Base-by-base conservation (phyloP, 2,113 vertebrate species). In the Oriolus oriolus region DNA sequence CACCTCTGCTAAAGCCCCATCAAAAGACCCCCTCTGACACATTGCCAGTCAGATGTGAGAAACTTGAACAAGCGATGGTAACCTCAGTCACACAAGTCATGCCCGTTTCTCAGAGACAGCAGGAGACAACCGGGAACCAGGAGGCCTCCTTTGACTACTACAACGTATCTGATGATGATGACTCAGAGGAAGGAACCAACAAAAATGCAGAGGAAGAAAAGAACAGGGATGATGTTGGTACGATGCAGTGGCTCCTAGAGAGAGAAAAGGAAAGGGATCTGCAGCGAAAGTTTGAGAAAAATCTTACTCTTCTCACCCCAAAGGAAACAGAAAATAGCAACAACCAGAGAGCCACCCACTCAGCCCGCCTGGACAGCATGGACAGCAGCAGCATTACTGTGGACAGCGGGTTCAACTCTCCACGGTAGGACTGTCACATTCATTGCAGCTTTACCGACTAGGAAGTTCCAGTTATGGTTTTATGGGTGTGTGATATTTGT, bases 401-500 rank as follows among this genome's bases (percentile, higher is more conserved):
- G 93, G 99, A 99, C 98, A 99, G 99, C 97, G 99, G 99, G 97
- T 99, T 99, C 98, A 99, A 99, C 98, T 99, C 99, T 76, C 99
- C 99, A 98, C 98, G 99, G 99, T 99, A 98, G 98, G 99, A 97
- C 88, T 77, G 84, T 91, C 90, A 80, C 80, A 61, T 95, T 97
- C 80, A 77, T 95, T 97, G 93, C 80, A 95, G 73, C 88, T 91
- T 96, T 95, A 86, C 88, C 54, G 10, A 80, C 41, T 57, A 26
- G 93, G 39, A 23, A 83, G 84, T 94, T 73, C 56, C 11, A 2
- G 26, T 41, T 64, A 50, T 69, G 75, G 18, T 73, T 85, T 89
- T 81, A 31, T n/a, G 28, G 59, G 77, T 92, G 84, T 65, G 89
- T 96, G 59, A 15, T 88, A n/a, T 18, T 83, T 64, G 60, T 82